Evolutionary conservation across 2,888 invertebrate genomes (phyloP).

Genomic region (Dasysyrphus albostriatus): DNA sequence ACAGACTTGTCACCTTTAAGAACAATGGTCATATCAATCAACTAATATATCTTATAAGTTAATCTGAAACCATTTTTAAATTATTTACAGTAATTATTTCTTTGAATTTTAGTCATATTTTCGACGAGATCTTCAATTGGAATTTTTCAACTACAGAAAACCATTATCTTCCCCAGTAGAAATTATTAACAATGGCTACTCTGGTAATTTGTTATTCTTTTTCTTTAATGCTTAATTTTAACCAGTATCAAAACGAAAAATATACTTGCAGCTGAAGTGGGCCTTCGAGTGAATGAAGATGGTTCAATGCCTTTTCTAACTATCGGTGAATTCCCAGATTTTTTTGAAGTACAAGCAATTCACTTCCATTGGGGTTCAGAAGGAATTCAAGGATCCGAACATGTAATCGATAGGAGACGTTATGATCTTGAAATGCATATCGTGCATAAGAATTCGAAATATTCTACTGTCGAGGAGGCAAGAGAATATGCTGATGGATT

Average conservation of each 20-base stretch:
- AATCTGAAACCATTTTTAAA: too few relatives aligned
- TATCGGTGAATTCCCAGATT: conserved; percentile 77
- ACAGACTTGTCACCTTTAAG: too few relatives aligned
- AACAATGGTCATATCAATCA: too few relatives aligned
- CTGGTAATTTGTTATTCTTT: conserved; percentile 80
- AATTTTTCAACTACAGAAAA: conserved; percentile 88
- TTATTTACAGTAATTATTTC: too few relatives aligned
- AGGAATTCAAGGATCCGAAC: conserved; percentile 87
- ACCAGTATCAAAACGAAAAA: neutral
- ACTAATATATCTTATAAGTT: too few relatives aligned
- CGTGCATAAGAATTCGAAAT: conserved; percentile 87
- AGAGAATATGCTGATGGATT: conserved; percentile 85
- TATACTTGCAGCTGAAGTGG: conserved; percentile 78
- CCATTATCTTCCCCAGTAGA: conserved; percentile 86
- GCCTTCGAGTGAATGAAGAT: conserved; percentile 78
- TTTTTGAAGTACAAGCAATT: conserved; percentile 79
- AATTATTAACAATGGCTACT: conserved; percentile 89
- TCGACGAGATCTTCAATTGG: conserved; percentile 85
- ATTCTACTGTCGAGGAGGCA: conserved; percentile 85
- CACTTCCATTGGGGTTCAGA: conserved; percentile 90
- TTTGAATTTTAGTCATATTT: conserved; percentile 74
- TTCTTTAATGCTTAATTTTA: neutral
- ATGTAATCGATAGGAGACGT: conserved; percentile 82
- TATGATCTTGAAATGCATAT: conserved; percentile 88
- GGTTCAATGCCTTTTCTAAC: conserved; percentile 78